Base-by-base conservation (phyloP, 2,113 vertebrate species). In the Anhinga anhinga region DNA sequence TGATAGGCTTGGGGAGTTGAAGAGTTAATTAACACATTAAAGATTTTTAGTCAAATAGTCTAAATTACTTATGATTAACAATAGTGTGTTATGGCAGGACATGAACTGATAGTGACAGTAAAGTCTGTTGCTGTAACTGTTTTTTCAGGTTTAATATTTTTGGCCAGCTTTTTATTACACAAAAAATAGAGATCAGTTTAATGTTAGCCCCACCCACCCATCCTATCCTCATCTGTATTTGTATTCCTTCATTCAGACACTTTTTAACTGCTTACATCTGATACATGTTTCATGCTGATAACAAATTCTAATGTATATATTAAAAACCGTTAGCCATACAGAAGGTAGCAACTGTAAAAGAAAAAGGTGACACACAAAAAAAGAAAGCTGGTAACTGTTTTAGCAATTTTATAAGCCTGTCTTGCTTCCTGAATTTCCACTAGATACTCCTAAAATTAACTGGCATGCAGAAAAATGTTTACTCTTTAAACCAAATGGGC, bases 1-100 rank as follows among this genome's bases (percentile, higher is more conserved):
- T 42, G 21, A 34, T 63, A 88, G 88, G 77, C 87, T 94, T 65
- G 13, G 80, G 89, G 45, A 61, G 38, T 34, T 91, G 74, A 97
- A 88, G 95, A 97, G 97, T 97, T 96, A 93, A 97, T 97, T 94
- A 95, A 72, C 66, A 70, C 82, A 88, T 89, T 52, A 45, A 93
- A 84, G 86, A 90, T 81, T 85, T 93, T 72, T 56, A 65, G 50
- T 65, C 26, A 73, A 95, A 74, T 63, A 70, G 69, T 73, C 79
- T 65, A 20, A 93, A 82, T 90, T 36, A 66, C 52, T 86, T 78
- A 27, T 0, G 11, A 45, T 56, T 69, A 92, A 82, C 62, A 73
- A 52, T 3, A 74, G 29, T 19, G 49, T 38, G 40, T 17, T 73
- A 21, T 22, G 66, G 34, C 77, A 89, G 59, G 90, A 65, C 0